phyloP scores from a whole-genome alignment of 2,113 vertebrate genomes.

The Myrmecophaga tridactyla region DNA sequence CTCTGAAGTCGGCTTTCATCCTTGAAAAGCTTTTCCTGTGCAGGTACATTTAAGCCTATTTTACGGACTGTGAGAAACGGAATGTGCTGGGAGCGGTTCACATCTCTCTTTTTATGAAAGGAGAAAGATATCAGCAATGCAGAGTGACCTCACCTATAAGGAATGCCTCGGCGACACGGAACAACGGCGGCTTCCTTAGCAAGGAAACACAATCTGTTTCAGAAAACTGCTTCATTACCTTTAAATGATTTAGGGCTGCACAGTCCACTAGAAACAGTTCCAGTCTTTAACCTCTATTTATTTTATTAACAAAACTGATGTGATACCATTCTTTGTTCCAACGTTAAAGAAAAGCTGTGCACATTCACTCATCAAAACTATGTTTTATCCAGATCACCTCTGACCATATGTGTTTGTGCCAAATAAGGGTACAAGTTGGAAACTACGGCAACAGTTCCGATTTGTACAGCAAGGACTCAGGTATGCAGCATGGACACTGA shows the following conservation, averaged over 20 bases:
- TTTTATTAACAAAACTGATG: slow-evolving; percentile 47
- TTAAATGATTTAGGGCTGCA: slow-evolving; percentile 47
- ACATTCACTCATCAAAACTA: slow-evolving; percentile 21
- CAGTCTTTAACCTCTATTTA: slow-evolving; percentile 47
- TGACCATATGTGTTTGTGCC: neutral
- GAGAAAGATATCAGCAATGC: slow-evolving; percentile 10
- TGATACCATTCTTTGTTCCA: neutral
- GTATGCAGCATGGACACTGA: neutral
- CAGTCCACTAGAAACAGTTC: neutral
- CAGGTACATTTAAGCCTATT: slow-evolving; percentile 71
- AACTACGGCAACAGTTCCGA: neutral
- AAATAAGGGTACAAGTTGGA: neutral
- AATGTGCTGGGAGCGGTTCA: slow-evolving; percentile 7
- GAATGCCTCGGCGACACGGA: slow-evolving; percentile 67
- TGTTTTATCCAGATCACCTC: slow-evolving; percentile 30
- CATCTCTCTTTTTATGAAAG: slow-evolving; percentile 30
- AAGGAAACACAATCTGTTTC: slow-evolving; percentile 65
- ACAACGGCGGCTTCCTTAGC: slow-evolving; percentile 75
- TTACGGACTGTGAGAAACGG: slow-evolving; percentile 48
- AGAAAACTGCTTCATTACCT: slow-evolving; percentile 63
- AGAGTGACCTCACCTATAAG: slow-evolving; percentile 72
- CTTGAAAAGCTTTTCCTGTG: slow-evolving; percentile 62
- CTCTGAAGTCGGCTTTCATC: slow-evolving; percentile 55
- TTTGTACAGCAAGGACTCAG: neutral
- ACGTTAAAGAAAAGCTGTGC: slow-evolving; percentile 10